Conservation (phyloP, 2,797 vertebrate genomes). For the Tragopan temminckii region DNA sequence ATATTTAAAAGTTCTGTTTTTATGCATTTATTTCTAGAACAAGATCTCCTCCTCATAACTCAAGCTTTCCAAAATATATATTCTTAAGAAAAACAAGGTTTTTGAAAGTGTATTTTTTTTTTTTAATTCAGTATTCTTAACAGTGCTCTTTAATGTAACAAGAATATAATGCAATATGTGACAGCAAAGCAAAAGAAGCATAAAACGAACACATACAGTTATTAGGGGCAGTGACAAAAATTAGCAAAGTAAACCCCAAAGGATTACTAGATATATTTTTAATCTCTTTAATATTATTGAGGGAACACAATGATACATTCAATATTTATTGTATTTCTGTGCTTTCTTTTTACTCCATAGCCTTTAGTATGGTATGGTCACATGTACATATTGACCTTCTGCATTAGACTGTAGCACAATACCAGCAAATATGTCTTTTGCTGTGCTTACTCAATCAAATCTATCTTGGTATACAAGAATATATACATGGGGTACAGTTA, state of each 20-base stretch:
- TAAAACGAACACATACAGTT: not conserved
- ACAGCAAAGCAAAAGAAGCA: not conserved
- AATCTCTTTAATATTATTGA: not conserved
- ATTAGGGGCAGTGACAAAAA: not conserved
- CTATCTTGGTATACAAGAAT: not conserved
- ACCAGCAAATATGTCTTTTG: not conserved
- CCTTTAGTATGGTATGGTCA: not conserved
- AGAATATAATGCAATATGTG: not conserved
- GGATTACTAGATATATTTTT: not conserved
- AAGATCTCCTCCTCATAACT: too few species aligned
- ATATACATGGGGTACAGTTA: not conserved
- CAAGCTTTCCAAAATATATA: too few species aligned
- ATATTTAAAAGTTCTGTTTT: too few species aligned
- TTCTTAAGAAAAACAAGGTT: not conserved
- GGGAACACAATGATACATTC: not conserved
- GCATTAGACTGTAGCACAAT: not conserved
- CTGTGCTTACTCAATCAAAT: not conserved
- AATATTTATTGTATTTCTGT: not conserved
- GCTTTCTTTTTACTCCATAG: not conserved
- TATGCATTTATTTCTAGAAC: too few species aligned
- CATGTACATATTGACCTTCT: rapidly evolving
- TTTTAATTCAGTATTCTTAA: not conserved
- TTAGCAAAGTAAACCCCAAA: not conserved
- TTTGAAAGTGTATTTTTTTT: too few species aligned
- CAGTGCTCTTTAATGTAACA: not conserved